phyloP scores from a whole-genome alignment of 2,113 vertebrate species.

The Aphyosemion australe region DNA sequence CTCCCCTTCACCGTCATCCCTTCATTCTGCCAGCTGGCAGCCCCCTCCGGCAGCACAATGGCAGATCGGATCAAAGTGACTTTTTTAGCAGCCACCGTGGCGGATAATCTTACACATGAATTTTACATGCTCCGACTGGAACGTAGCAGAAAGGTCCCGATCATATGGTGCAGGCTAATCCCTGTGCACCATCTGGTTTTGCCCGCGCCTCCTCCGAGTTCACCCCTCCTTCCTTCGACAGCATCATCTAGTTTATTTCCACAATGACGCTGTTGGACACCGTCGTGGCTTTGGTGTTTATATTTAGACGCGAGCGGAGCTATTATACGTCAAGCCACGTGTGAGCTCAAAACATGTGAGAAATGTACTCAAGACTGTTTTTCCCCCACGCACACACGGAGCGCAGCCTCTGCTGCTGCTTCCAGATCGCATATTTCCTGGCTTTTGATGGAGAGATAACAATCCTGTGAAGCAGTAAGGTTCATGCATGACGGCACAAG shows the following conservation, averaged over 20 bases:
- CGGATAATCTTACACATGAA: slow-evolving; percentile 77
- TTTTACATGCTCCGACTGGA: slow-evolving; percentile 65
- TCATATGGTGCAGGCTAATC: slow-evolving; percentile 73
- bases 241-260: slow-evolving; percentile 65
- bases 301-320: slow-evolving; percentile 69
- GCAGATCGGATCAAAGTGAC: slow-evolving; percentile 72
- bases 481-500: neutral
- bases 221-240: slow-evolving; percentile 33
- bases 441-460: slow-evolving; percentile 29
- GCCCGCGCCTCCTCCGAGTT: slow-evolving; percentile 35
- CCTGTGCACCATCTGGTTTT: slow-evolving; percentile 73
- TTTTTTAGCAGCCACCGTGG: slow-evolving; percentile 67
- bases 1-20: slow-evolving; percentile 1
- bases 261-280: slow-evolving; percentile 47
- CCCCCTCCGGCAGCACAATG: slow-evolving; percentile 59
- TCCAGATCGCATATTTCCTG: slow-evolving; percentile 46
- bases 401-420: slow-evolving; percentile 27
- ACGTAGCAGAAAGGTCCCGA: slow-evolving; percentile 62
- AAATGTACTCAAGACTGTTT: slow-evolving; percentile 48
- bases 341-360: slow-evolving; percentile 70
- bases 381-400: slow-evolving; percentile 3
- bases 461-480: slow-evolving; percentile 24
- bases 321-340: slow-evolving; percentile 63
- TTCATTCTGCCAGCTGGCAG: slow-evolving; percentile 69
- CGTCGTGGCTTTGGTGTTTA: slow-evolving; percentile 62